Conservation (phyloP, 2,113 vertebrate species). For the Cynocephalus volans region DNA sequence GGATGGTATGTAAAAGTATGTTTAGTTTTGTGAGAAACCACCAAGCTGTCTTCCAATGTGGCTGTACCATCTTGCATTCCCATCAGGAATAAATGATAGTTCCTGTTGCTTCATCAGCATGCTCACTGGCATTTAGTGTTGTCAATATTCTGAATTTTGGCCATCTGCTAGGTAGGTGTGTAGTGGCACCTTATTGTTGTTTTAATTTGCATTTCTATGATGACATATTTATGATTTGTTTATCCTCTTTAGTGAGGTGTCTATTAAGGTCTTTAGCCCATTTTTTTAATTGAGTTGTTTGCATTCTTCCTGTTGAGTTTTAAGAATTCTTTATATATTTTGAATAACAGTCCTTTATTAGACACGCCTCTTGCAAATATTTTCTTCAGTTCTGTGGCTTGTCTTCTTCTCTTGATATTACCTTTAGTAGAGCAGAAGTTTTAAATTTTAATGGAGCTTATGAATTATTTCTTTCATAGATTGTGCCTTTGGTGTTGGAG, state of each 20-base stretch:
- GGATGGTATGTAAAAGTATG: not conserved
- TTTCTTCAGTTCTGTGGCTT: not conserved
- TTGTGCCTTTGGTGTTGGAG: not conserved
- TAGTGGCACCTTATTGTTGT: not conserved
- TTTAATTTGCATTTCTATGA: not conserved
- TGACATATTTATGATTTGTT: not conserved
- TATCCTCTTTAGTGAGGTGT: not conserved
- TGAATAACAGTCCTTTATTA: not conserved
- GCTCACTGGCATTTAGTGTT: not conserved
- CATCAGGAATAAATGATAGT: not conserved
- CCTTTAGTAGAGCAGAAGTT: not conserved
- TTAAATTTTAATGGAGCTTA: not conserved
- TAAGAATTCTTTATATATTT: not conserved
- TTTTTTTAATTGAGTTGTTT: not conserved
- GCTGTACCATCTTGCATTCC: not conserved
- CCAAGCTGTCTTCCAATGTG: not conserved
- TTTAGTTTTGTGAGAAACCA: not conserved
- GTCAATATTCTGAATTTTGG: not conserved
- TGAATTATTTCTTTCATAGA: not conserved
- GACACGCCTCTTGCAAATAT: not conserved
- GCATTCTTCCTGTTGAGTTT: not conserved
- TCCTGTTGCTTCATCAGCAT: not conserved
- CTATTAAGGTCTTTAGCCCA: not conserved
- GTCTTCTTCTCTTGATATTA: not conserved
- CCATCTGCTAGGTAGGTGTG: not conserved